Percentiles rank a stretch among this genome's conserved stretches.
Evolutionary conservation across 1,140 invertebrate species (phyloP).

Genomic region (Drosophila punjabiensis): DNA sequence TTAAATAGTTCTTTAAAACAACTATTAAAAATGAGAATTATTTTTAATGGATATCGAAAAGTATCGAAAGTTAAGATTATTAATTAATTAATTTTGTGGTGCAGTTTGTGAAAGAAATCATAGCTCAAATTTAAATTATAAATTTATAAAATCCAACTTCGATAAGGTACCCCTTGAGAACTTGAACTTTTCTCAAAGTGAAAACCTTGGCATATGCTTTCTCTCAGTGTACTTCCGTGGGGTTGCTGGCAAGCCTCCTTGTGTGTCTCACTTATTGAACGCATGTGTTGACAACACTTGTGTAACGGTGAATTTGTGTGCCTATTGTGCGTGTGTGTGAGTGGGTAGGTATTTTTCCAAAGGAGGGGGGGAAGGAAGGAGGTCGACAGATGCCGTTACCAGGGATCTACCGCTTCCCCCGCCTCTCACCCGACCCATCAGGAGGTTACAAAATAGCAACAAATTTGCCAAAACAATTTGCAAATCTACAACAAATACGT

Average conservation of each 20-base stretch:
- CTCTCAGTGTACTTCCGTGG: neutral
- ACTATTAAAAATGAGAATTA: too few relatives aligned
- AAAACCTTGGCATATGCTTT: neutral
- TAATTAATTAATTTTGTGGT: too few relatives aligned
- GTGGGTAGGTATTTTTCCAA: slow-evolving; percentile 3
- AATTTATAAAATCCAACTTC: neutral
- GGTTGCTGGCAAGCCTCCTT: slow-evolving; percentile 5
- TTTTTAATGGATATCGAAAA: too few relatives aligned
- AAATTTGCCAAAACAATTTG: slow-evolving; percentile 84
- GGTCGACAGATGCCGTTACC: slow-evolving; percentile 30
- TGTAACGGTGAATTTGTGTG: slow-evolving; percentile 84
- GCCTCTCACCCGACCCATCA: slow-evolving; percentile 12
- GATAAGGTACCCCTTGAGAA: neutral
- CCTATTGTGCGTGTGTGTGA: slow-evolving; percentile 63
- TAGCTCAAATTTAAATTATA: neutral
- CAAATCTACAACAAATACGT: slow-evolving; percentile 80
- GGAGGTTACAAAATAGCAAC: slow-evolving; percentile 66
- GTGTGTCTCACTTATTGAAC: slow-evolving; percentile 51
- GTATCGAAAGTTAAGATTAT: too few relatives aligned
- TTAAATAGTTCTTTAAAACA: too few relatives aligned
- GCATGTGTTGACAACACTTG: slow-evolving; percentile 84
- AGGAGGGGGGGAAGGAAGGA: too few relatives aligned
- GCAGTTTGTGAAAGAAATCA: too few relatives aligned
- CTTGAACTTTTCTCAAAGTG: neutral
- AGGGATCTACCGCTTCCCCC: slow-evolving; percentile 18